phyloP scores from a whole-genome alignment of 2,113 vertebrate species.

The Crotalus horridus region DNA sequence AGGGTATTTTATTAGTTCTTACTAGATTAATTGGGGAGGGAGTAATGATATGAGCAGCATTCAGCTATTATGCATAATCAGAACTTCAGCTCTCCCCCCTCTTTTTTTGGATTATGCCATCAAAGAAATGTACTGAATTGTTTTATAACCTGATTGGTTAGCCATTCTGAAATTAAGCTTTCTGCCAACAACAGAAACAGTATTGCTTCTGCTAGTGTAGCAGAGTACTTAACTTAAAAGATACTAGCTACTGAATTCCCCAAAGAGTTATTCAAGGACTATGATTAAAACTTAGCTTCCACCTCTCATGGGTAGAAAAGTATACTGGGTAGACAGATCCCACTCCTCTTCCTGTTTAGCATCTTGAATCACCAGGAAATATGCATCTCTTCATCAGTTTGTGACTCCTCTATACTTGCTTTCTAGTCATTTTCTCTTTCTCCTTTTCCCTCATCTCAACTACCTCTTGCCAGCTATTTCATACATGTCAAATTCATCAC shows the following conservation, averaged over 20 bases:
- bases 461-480: background rate
- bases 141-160: background rate
- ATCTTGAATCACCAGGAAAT: background rate
- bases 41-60: background rate
- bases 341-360: background rate
- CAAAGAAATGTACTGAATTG: background rate
- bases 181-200: background rate
- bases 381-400: background rate
- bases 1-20: background rate
- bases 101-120: background rate
- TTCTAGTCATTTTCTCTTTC: background rate
- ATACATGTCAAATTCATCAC: background rate
- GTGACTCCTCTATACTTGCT: background rate
- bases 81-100: background rate
- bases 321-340: background rate
- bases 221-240: background rate
- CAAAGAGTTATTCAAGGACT: background rate
- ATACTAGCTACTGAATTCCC: background rate
- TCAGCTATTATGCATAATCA: background rate
- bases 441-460: background rate
- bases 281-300: background rate
- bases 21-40: background rate
- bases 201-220: background rate
- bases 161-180: background rate
- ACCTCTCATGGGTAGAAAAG: background rate